A percentile compares a stretch with the other conserved stretches of the same genome.
Conservation (phyloP, 2,888 invertebrate genomes). For the Xanthostigma xanthostigma region DNA sequence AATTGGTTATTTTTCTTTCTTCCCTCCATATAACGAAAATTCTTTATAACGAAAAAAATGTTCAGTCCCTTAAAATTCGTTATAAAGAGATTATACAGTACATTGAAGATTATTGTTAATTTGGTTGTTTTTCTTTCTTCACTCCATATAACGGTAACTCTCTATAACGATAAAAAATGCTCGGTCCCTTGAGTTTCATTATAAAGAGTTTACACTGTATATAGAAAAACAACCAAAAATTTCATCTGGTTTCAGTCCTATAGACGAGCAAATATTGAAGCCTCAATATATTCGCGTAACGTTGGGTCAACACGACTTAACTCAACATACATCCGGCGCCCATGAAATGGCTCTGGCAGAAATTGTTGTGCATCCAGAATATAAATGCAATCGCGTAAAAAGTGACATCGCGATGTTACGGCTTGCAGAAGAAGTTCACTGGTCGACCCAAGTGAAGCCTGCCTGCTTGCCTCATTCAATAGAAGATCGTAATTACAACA, state of each 20-base stretch:
- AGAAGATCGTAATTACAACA: slow-evolving; percentile 30
- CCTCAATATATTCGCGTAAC: slow-evolving; percentile 50
- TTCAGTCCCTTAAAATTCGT: too few species aligned
- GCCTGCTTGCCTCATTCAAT: slow-evolving; percentile 54
- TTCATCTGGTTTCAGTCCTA: slow-evolving; percentile 35
- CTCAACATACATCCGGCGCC: slow-evolving; percentile 33
- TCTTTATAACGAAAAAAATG: too few species aligned
- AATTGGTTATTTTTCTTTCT: too few species aligned
- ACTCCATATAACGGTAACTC: too few species aligned
- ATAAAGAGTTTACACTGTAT: too few species aligned
- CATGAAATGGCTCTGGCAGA: slow-evolving; percentile 30
- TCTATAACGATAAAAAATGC: too few species aligned
- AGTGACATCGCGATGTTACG: slow-evolving; percentile 64
- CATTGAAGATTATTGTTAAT: too few species aligned
- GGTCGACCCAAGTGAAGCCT: slow-evolving; percentile 57
- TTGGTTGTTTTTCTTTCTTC: too few species aligned
- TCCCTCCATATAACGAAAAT: too few species aligned
- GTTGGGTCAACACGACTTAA: slow-evolving; percentile 56
- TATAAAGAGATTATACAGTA: too few species aligned
- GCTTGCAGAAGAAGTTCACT: slow-evolving; percentile 44
- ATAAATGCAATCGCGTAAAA: slow-evolving; percentile 43
- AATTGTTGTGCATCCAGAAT: slow-evolving; percentile 60
- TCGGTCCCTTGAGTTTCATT: too few species aligned
- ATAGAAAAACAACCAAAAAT: too few species aligned
- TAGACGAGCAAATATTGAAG: slow-evolving; percentile 42